Evolutionary conservation across 2,888 invertebrate genomes (phyloP), one percentile per base, ranked within the genome.

Genomic region (Netelia fuscicornis): DNA sequence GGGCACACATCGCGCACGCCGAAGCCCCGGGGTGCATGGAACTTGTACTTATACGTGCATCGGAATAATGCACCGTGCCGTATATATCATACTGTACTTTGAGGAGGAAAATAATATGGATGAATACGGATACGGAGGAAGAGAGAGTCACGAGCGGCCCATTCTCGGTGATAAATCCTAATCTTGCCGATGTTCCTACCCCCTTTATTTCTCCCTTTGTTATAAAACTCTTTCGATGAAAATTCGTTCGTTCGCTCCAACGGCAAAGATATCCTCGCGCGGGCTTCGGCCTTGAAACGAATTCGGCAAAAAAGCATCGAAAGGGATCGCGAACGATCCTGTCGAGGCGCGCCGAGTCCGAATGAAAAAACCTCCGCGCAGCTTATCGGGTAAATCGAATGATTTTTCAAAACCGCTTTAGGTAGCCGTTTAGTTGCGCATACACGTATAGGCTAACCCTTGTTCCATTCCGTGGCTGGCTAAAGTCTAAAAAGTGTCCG

Each of bases 61-160:
- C 42, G 71, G 71, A 25, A 72, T 80, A 71, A 67, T 76, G 25
- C 71, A 65, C 23, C 42, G 42, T 65, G 11, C 37, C 60, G 44
- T 80, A 83, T 74, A 52, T 70, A 67, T 67, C 60, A 70, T 70
- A 62, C 17, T 58, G 77, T 68, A 54, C 17, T n/a, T 58, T 75
- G 30, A 48, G 42, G 11, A 65, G 42, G 17, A 65, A 75, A 75
- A 75, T 54, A 75, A 65, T 75, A 65, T 37, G 54, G 54, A 75
- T 54, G 48, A 48, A 48, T 48, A 48, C 48, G 48, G 48, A 48
- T 48, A 48, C 48, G 48, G 5, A 72, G 60, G 44, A 37, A 72
- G 54, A 30, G 62, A 13, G 13, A 74, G 60, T 74, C 72, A 74
- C 44, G 72, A 62, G 23, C 20, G 25, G 37, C 13, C 23, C 42